phyloP scores from a whole-genome alignment of 1,140 invertebrate genomes.

The Heliothis subflexa region DNA sequence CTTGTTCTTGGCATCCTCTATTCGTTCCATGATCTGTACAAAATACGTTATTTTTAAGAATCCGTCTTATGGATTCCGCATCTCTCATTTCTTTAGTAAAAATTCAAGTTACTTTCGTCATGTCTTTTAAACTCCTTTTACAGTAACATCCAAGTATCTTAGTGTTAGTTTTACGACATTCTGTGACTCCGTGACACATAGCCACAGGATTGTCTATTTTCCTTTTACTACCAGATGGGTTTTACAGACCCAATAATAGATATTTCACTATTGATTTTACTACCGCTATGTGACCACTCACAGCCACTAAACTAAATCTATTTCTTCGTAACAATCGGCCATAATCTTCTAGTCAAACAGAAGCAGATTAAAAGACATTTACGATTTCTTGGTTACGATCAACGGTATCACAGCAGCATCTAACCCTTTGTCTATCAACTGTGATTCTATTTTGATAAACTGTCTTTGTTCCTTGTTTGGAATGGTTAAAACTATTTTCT shows the following conservation, averaged over 20 bases:
- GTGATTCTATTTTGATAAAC: slow-evolving; percentile 8
- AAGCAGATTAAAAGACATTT: slow-evolving; percentile 35
- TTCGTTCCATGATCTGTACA: no score
- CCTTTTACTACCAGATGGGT: slow-evolving; percentile 4
- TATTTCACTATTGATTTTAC: background rate
- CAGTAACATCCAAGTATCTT: background rate
- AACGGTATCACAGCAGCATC: background rate
- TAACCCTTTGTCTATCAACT: slow-evolving; percentile 14
- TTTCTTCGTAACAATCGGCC: background rate
- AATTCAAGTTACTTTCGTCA: no score
- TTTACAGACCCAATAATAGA: background rate
- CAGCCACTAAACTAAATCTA: slow-evolving; percentile 6
- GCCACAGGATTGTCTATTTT: background rate
- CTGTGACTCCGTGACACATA: background rate
- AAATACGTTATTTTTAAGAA: no score
- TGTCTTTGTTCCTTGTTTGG: slow-evolving; percentile 20
- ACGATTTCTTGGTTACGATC: slow-evolving; percentile 18
- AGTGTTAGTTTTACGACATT: background rate
- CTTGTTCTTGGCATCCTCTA: no score
- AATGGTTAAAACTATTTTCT: slow-evolving; percentile 5
- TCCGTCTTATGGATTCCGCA: no score
- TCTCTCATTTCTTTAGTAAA: no score
- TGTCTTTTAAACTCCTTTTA: background rate
- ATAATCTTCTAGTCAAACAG: slow-evolving; percentile 9
- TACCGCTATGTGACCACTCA: slow-evolving; percentile 4